Evolutionary conservation across 2,888 invertebrate genomes (phyloP), one percentile per base, ranked within the genome.

Genomic region (Spodoptera littoralis): DNA sequence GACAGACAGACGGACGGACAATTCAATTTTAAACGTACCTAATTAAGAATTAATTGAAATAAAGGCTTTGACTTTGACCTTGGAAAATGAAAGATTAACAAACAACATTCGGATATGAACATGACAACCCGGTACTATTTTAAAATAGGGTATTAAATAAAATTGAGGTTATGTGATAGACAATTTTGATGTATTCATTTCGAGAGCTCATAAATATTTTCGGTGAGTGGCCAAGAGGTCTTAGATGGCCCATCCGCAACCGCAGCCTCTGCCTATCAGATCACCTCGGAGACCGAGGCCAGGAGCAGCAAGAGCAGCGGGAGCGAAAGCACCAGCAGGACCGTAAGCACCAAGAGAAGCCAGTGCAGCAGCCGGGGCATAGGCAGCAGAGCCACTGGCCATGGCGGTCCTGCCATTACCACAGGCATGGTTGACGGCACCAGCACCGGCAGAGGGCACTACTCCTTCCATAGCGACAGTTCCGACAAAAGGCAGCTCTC

Each of bases 401-500:
- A 53, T 3, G 18, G 53, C 58, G 50, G 44, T 56, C 4, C 69
- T 68, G 11, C 83, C 85, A 48, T 77, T 74, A 30, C 89, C 90
- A 47, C 89, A 88, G 4, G 87, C 83, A 58, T 90, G 86, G 0
- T 81, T 70, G 11, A 89, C 81, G 1, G 73, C 70, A 9, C 87
- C 87, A 51, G 80, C 65, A 9, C 90, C 90, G 41, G 69, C 79
- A 43, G 85, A 84, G 2, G 87, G 88, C n/a, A 90, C 57, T n/a
- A 69, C 73, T 0, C 87, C 88, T 43, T 86, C 84, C 41, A 90
- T 61, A 12, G 69, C 84, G 0, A 87, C 89, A 18, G 89, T 79
- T 11, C 87, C 85, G 6, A 87, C 56, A 76, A 90, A 88, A 1
- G 88, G 90, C 36, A 90, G 63, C 59, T 88, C 81, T 47, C 90